Percentiles rank a stretch among this genome's conserved stretches.
Evolutionary conservation across 2,113 vertebrate genomes (phyloP).

Genomic region (Dicentrarchus labrax): DNA sequence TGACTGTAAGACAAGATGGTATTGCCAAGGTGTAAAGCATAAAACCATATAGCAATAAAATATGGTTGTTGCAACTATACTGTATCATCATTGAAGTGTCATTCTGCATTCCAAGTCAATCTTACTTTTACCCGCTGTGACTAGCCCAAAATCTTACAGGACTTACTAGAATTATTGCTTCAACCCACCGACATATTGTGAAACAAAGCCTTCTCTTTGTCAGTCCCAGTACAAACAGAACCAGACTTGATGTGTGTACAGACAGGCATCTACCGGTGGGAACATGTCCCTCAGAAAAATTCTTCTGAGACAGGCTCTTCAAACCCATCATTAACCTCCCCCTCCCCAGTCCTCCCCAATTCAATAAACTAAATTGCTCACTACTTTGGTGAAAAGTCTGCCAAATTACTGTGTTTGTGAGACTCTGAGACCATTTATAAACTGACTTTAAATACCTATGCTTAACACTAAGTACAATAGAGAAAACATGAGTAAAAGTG

Average conservation of each 20-base stretch:
- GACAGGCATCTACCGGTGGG: constrained; percentile 75
- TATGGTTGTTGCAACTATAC: constrained; percentile 9
- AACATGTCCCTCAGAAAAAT: constrained; percentile 72
- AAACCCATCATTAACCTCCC: constrained; percentile 65
- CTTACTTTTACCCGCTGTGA: constrained; percentile 34
- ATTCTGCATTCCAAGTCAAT: constrained; percentile 22
- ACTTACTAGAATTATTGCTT: constrained; percentile 46
- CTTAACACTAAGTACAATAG: not conserved
- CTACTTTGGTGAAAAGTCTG: constrained; percentile 34
- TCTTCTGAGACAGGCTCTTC: constrained; percentile 43
- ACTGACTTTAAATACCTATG: not conserved
- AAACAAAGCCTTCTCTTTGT: constrained; percentile 70
- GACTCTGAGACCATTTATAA: constrained; percentile 9
- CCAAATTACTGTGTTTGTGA: constrained; percentile 53
- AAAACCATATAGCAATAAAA: not conserved
- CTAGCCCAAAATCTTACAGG: constrained; percentile 27
- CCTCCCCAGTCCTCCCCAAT: constrained; percentile 6
- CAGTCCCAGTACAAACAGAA: constrained; percentile 65
- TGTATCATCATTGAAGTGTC: constrained; percentile 14
- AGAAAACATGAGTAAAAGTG: constrained; percentile 7
- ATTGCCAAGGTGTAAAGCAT: not conserved
- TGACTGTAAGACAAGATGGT: not conserved
- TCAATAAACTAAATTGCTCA: constrained; percentile 50
- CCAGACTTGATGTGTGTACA: constrained; percentile 63
- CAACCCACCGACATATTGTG: constrained; percentile 55